Percentiles rank a stretch among this genome's conserved stretches.
Conservation (phyloP, 2,888 invertebrate genomes). For the Odontomyia ornata region DNA sequence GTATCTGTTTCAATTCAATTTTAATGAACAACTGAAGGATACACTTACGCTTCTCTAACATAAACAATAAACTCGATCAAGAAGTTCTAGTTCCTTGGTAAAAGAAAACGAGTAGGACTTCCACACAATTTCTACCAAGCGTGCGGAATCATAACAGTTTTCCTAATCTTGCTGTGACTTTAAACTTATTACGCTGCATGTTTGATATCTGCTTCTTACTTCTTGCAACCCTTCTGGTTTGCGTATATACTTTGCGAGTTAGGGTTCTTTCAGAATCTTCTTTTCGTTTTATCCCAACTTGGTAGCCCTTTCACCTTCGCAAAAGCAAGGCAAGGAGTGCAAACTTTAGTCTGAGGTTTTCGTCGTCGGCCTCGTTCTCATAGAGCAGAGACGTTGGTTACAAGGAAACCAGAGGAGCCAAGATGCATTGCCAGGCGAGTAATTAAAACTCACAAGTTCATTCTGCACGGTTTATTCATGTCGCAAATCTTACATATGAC, state of each 20-base stretch:
- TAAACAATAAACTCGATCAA: too few species aligned
- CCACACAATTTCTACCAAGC: too few species aligned
- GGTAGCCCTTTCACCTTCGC: conserved; percentile 35
- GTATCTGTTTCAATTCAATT: too few species aligned
- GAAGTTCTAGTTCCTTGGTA: too few species aligned
- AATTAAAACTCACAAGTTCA: conserved; percentile 52
- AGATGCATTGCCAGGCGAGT: conserved; percentile 51
- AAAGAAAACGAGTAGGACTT: too few species aligned
- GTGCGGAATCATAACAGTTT: neutral
- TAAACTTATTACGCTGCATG: conserved; percentile 1
- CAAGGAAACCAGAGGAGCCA: conserved; percentile 44
- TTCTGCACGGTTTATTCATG: conserved; percentile 51
- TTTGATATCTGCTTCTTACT: conserved; percentile 30
- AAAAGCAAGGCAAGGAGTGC: conserved; percentile 5
- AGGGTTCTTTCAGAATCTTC: conserved; percentile 33
- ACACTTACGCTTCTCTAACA: too few species aligned
- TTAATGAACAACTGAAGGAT: too few species aligned
- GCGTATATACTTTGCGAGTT: conserved; percentile 23
- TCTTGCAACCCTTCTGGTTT: conserved; percentile 44
- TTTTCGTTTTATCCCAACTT: conserved; percentile 20
- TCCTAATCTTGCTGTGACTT: neutral
- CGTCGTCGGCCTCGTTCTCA: conserved; percentile 37
- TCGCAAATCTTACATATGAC: conserved; percentile 45
- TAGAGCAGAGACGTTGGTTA: conserved; percentile 20
- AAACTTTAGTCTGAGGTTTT: conserved; percentile 40